These are phyloP conservation scores for Drosophila trichaetosa DNA, from an alignment of 2,888 invertebrate genomes.

Conservation along the genomic window DNA sequence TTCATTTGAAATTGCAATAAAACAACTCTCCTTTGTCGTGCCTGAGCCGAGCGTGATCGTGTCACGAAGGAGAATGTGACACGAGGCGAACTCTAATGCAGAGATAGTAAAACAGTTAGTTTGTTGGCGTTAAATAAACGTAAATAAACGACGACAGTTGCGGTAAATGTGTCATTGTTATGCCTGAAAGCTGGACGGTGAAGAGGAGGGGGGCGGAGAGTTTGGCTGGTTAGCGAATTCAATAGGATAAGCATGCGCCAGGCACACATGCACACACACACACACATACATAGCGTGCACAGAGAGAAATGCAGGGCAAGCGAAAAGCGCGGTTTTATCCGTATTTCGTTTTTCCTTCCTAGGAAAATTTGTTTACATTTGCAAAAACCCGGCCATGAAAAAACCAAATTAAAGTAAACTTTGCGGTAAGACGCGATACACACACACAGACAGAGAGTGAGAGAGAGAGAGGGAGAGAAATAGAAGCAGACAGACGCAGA, in stretches of 20 bases:
- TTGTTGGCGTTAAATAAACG: conserved; percentile 52
- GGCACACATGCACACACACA: conserved; percentile 22
- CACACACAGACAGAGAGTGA: conserved; percentile 22
- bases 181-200: conserved; percentile 15
- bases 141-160: conserved; percentile 60
- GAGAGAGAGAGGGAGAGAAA: neutral
- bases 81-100: neutral
- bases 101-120: conserved; percentile 52
- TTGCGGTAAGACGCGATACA: conserved; percentile 35
- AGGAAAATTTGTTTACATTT: conserved; percentile 57
- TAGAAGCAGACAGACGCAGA: neutral
- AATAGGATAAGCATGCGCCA: conserved; percentile 56
- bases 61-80: neutral
- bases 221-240: conserved; percentile 4
- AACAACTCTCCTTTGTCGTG: neutral
- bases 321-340: conserved; percentile 35
- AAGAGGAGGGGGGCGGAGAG: neutral
- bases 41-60: neutral
- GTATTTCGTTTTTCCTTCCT: conserved; percentile 4
- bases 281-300: neutral
- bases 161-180: conserved; percentile 60
- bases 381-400: conserved; percentile 40
- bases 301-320: conserved; percentile 5
- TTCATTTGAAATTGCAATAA: neutral
- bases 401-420: conserved; percentile 14